phyloP scores from a whole-genome alignment of 1,140 invertebrate species.

The Sycobia sp. region DNA sequence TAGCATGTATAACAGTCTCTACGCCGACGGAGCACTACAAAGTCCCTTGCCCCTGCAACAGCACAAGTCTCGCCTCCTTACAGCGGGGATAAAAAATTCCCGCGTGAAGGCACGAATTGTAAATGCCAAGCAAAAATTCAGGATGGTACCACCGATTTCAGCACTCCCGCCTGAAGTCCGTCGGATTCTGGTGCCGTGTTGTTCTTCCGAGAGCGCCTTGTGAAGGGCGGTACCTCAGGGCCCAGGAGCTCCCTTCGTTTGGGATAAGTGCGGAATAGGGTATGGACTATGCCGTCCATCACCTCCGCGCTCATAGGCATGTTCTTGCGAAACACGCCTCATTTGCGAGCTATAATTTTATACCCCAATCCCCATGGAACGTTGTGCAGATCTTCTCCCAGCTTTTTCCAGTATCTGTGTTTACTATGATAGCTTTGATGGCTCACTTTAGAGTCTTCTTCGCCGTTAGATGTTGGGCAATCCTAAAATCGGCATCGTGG shows the following conservation, averaged over 20 bases:
- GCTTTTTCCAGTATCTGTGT: neutral
- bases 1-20: conserved; percentile 43
- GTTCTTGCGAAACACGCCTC: neutral
- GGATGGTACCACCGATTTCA: conserved; percentile 14
- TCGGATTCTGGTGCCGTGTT: conserved; percentile 40
- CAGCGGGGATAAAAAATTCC: conserved; percentile 29
- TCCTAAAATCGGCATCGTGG: too few species aligned
- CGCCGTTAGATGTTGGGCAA: too few species aligned
- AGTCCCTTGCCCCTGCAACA: conserved; percentile 32
- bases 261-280: too few species aligned
- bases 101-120: conserved; percentile 23
- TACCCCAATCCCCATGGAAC: too few species aligned
- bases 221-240: neutral
- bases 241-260: too few species aligned
- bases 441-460: too few species aligned
- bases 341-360: too few species aligned
- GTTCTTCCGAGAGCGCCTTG: neutral
- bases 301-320: too few species aligned
- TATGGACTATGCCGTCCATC: too few species aligned
- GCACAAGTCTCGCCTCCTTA: conserved; percentile 34
- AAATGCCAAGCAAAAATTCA: conserved; percentile 18
- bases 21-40: conserved; percentile 38
- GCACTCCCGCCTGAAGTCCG: too few species aligned
- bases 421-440: neutral
- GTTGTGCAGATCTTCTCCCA: too few species aligned